Base-by-base conservation (phyloP, 2,888 invertebrate genomes). In the Machimus atricapillus region DNA sequence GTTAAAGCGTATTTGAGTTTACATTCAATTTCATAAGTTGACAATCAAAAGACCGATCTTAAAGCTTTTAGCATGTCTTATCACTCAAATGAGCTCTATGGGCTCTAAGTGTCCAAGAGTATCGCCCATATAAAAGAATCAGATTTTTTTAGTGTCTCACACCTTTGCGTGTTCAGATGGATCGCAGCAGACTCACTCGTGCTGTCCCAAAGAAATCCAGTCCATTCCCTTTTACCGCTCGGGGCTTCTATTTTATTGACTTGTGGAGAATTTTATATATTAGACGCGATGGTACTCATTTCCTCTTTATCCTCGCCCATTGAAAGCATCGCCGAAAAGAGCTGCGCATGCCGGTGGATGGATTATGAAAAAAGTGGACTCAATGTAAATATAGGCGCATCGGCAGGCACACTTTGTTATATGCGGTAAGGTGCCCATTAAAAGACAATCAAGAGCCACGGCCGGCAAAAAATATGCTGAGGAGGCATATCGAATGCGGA, bases 371-470 rank as follows among this genome's bases (percentile, higher is more conserved):
- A 78, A 58, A 78, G 14, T 34, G 56, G 78, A 31, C 77, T 37
- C 78, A 86, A 86, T 86, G 78, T 86, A 86, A 86, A 86, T 86
- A 86, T 23, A 86, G 56, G 77, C 58, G 27, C 77, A 46, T 58
- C 83, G 83, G 43, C 83, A 85, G 83, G 40, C 83, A 86, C 77
- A 85, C 85, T 88, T 86, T 86, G 37, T 73, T 66, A 27, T 40
- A 19, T 78, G 46, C 73, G 37, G 34, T 52, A 73, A 46, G 56
- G 40, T 43, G 34, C 19, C 83, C 82, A 88, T 88, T 88, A 88
- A 88, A 88, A 88, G 87, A 87, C 87, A 87, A 88, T 88, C 88
- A 88, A 88, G 87, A 81, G 34, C 83, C 37, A 7, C 43, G 46
- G 56, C 19, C 12, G 66, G 58, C 40, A 81, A 76, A 87, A 66